These are phyloP conservation scores for Phylloscopus trochiloides DNA, from an alignment of 2,113 vertebrate genomes.

Conservation along the genomic window DNA sequence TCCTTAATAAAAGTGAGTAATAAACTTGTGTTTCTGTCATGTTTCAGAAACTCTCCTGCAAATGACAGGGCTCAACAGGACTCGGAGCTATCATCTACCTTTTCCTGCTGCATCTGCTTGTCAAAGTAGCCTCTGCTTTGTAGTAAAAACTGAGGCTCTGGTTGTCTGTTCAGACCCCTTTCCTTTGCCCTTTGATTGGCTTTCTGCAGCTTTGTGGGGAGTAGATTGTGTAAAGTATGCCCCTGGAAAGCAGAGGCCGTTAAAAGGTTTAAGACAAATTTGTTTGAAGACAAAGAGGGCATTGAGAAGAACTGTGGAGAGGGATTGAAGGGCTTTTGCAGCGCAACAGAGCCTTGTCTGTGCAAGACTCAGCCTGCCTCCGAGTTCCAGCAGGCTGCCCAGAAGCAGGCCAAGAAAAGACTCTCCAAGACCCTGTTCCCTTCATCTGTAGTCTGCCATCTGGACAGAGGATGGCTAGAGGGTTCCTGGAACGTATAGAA, in stretches of 20 bases:
- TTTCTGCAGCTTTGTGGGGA: conserved; percentile 33
- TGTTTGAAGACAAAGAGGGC: conserved; percentile 55
- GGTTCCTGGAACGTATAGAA: conserved; percentile 66
- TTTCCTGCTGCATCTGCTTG: neutral
- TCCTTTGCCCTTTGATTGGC: neutral
- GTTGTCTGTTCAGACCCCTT: neutral
- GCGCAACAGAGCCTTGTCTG: conserved; percentile 45
- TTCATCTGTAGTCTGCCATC: conserved; percentile 61
- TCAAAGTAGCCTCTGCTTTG: neutral
- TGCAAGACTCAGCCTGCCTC: conserved; percentile 42
- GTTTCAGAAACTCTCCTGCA: neutral
- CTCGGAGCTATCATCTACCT: neutral
- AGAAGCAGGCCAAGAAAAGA: conserved; percentile 58
- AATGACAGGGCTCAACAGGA: neutral
- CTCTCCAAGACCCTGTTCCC: conserved; percentile 35
- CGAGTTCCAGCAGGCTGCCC: conserved; percentile 44
- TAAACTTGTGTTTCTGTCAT: neutral
- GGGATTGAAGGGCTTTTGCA: conserved; percentile 46
- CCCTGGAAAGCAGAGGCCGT: conserved; percentile 57
- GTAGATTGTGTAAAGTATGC: conserved; percentile 18
- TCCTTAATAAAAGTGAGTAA: neutral
- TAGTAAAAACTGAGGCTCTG: neutral
- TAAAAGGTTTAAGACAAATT: conserved; percentile 60
- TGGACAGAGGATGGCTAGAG: conserved; percentile 60
- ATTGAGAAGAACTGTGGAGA: conserved; percentile 41